Percentiles rank a stretch among this genome's conserved stretches.
These are phyloP conservation scores for Homarus americanus DNA, from an alignment of 1,140 invertebrate genomes.

Conservation along the genomic window DNA sequence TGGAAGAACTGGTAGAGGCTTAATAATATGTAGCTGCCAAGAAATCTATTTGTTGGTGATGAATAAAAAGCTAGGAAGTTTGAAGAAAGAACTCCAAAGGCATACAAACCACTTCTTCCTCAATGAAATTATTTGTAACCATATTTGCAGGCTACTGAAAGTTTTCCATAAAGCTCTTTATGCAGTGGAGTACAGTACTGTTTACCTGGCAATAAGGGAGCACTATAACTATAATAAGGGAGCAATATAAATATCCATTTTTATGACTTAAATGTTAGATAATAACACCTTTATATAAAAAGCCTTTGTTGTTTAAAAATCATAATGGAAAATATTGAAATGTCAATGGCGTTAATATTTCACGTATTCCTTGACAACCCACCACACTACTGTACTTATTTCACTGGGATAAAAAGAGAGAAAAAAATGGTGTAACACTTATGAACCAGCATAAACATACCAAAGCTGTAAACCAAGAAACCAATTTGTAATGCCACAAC, in stretches of 20 bases:
- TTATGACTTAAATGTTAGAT: too few relatives aligned
- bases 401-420: too few relatives aligned
- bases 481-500: neutral
- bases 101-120: slow-evolving; percentile 27
- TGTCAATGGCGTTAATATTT: too few relatives aligned
- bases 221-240: too few relatives aligned
- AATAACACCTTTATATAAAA: too few relatives aligned
- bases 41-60: neutral
- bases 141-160: neutral
- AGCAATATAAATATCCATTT: too few relatives aligned
- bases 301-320: too few relatives aligned
- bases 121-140: neutral
- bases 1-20: slow-evolving; percentile 43
- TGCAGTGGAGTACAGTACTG: neutral
- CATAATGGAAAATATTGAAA: too few relatives aligned
- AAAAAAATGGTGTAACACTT: too few relatives aligned
- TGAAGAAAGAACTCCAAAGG: neutral
- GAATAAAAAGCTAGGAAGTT: neutral
- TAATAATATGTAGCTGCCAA: slow-evolving; percentile 50
- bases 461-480: neutral
- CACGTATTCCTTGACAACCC: too few relatives aligned
- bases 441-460: neutral
- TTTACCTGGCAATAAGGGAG: too few relatives aligned
- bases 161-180: neutral
- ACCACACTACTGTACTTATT: too few relatives aligned